phyloP scores from a whole-genome alignment of 2,113 vertebrate genomes.

The Myrmecophaga tridactyla region DNA sequence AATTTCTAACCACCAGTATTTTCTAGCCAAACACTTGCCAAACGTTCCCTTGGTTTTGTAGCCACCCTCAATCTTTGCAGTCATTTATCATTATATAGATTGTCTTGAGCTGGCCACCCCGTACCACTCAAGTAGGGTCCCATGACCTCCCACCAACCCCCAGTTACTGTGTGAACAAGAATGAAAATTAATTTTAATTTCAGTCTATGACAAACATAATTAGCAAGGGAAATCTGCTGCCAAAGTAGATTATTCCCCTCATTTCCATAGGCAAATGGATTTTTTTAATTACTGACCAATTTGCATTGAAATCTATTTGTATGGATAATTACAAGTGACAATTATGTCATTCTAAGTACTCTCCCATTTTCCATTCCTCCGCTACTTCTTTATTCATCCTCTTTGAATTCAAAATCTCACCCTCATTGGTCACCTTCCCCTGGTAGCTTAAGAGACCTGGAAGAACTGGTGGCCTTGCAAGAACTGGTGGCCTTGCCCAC shows the following conservation, averaged over 20 bases:
- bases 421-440: background rate
- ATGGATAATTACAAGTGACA: background rate
- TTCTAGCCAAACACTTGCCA: background rate
- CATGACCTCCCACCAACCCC: background rate
- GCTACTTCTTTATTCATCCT: background rate
- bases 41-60: background rate
- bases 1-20: background rate
- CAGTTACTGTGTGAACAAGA: background rate
- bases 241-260: slow-evolving; percentile 58
- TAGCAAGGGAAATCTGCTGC: slow-evolving; percentile 54
- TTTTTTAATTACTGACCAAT: slow-evolving; percentile 29
- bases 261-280: slow-evolving; percentile 63
- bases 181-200: slow-evolving; percentile 65
- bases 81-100: background rate
- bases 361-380: background rate
- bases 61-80: background rate
- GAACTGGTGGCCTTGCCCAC: background rate
- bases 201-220: slow-evolving; percentile 65
- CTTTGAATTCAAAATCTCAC: background rate
- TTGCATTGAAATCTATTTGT: slow-evolving; percentile 38
- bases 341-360: background rate
- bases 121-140: background rate
- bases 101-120: background rate
- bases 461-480: background rate
- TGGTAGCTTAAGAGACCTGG: background rate